Evolutionary conservation across 2,888 invertebrate genomes (phyloP).

Genomic region (Julus scandinavius): DNA sequence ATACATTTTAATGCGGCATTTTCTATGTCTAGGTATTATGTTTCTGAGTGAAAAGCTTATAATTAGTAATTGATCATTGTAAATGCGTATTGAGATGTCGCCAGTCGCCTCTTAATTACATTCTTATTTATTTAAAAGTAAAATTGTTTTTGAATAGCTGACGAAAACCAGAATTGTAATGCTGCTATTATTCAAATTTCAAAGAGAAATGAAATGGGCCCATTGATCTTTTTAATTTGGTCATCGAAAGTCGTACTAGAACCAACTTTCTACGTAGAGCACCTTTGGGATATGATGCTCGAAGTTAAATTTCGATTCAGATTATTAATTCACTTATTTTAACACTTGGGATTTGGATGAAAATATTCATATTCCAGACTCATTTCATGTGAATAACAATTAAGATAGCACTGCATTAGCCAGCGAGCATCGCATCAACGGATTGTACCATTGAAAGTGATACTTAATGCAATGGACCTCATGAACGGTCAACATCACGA

Average conservation of each 20-base stretch:
- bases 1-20: neutral
- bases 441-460: too few species aligned
- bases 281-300: neutral
- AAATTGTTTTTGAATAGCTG: neutral
- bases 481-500: too few species aligned
- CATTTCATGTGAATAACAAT: too few species aligned
- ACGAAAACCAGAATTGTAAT: neutral
- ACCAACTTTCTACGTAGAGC: neutral
- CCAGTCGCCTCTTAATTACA: neutral
- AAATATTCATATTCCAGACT: too few species aligned
- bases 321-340: neutral
- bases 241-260: neutral
- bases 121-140: neutral
- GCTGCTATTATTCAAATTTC: neutral
- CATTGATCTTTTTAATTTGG: neutral
- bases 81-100: neutral
- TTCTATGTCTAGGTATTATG: neutral
- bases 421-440: too few species aligned
- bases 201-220: neutral
- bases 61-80: neutral
- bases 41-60: neutral
- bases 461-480: too few species aligned
- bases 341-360: neutral
- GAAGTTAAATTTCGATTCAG: neutral
- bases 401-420: too few species aligned